Percentiles rank a stretch among this genome's conserved stretches.
phyloP scores from a whole-genome alignment of 1,140 invertebrate species.

The Batillaria attramentaria region DNA sequence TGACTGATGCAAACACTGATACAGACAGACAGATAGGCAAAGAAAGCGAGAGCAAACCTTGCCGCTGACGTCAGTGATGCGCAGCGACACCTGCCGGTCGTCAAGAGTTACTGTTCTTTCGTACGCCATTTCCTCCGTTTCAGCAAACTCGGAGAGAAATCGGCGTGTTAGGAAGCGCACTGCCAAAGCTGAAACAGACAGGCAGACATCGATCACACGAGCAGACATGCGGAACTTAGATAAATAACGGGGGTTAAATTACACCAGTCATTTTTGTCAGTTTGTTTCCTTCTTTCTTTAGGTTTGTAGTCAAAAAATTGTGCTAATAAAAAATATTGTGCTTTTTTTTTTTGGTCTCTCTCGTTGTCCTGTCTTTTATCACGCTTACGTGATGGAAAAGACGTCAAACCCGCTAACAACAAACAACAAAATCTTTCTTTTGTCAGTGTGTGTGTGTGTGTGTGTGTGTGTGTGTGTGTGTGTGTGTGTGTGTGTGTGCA shows the following conservation, averaged over 20 bases:
- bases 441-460: slow-evolving; percentile 5
- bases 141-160: slow-evolving; percentile 52
- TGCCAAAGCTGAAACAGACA: slow-evolving; percentile 47
- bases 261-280: neutral
- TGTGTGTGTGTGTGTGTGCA: neutral
- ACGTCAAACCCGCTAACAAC: too few relatives aligned
- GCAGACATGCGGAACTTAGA: neutral
- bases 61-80: slow-evolving; percentile 54
- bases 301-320: neutral
- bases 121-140: slow-evolving; percentile 52
- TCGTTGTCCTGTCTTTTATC: too few relatives aligned
- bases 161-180: slow-evolving; percentile 54
- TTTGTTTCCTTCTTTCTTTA: neutral
- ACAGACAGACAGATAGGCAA: neutral
- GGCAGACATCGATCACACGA: neutral
- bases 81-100: slow-evolving; percentile 48
- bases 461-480: neutral
- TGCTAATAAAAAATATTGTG: neutral
- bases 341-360: too few relatives aligned
- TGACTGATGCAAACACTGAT: neutral
- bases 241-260: neutral
- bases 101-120: slow-evolving; percentile 48
- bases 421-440: too few relatives aligned
- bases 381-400: too few relatives aligned
- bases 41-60: slow-evolving; percentile 40